Evolutionary conservation across 2,888 invertebrate genomes (phyloP), one percentile per base, ranked within the genome.

Genomic region (Ophion ellenae): DNA sequence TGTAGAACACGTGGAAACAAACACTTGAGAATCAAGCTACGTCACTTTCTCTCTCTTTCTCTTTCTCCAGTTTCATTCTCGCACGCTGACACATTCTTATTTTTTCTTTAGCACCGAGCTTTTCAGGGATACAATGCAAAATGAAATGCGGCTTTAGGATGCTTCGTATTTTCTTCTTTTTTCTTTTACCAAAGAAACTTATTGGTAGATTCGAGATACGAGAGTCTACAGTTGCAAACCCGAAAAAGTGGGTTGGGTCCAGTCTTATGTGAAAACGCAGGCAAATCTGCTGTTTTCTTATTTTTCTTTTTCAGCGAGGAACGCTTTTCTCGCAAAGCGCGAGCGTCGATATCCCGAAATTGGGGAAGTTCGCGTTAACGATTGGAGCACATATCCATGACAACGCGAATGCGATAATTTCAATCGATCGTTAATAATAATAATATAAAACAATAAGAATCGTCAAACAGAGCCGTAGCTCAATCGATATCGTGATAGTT

Each of bases 261-360:
- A 86, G 86, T 86, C 86, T 86, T 86, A 79, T 84, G 45, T 74
- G 63, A 45, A 78, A 81, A 83, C 57, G 81, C 86, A 81, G 81
- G 74, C 53, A 53, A 40, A 28, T 69, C 71, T 57, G 80, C 83
- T 66, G 74, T 78, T 24, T 75, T 36, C 17, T 59, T 73, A 20
- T 59, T 63, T 74, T 61, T 74, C 57, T 57, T 73, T 73, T 20
- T 24, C 74, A 45, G 40, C 80, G 45, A 77, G 63, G 69, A 74
- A 45, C 73, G 73, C 45, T 32, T 28, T 74, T 59, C 59, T 69
- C 73, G 75, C 59, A 53, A 69, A 81, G 57, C 45, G 79, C 70
- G 74, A 70, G 47, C 40, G 61, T 24, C 45, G 78, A 64, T 17
- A 78, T 47, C n/a, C 20, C 57, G 36, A 79, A 71, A 71, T 57